phyloP scores from a whole-genome alignment of 2,888 invertebrate genomes.

The Drosophila setosimentum region DNA sequence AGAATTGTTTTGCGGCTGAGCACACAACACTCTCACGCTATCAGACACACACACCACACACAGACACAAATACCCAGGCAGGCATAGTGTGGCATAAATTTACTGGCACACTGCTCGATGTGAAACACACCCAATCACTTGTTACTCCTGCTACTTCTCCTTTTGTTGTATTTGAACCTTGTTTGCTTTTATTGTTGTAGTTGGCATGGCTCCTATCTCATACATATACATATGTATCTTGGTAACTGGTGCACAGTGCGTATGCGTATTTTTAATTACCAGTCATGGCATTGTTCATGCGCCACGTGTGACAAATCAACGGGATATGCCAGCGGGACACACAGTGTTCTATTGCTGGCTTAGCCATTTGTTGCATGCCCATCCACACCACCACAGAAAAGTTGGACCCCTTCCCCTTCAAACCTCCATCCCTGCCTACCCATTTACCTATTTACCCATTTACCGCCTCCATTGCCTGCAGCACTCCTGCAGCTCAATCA shows the following conservation, averaged over 20 bases:
- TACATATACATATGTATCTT: neutral
- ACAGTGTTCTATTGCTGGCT: constrained; percentile 44
- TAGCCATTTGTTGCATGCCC: constrained; percentile 61
- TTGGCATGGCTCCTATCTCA: constrained; percentile 7
- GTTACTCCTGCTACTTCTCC: constrained; percentile 38
- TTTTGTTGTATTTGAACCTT: neutral
- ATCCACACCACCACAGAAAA: neutral
- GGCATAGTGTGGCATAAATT: constrained; percentile 16
- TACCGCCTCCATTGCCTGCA: neutral
- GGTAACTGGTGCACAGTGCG: constrained; percentile 46
- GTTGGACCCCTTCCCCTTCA: neutral
- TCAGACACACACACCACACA: constrained; percentile 2
- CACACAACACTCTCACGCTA: constrained; percentile 27
- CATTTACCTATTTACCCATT: neutral
- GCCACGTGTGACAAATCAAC: constrained; percentile 73
- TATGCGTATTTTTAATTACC: constrained; percentile 69
- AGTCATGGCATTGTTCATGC: constrained; percentile 58
- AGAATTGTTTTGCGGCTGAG: constrained; percentile 35
- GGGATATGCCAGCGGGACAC: constrained; percentile 47
- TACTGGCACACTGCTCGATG: constrained; percentile 21
- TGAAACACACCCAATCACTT: constrained; percentile 54
- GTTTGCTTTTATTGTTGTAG: constrained; percentile 8
- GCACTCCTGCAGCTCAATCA: constrained; percentile 6
- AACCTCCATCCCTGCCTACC: neutral
- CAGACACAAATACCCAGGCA: neutral